A percentile compares a stretch with the other conserved stretches of the same genome.
Conservation (phyloP, 2,888 invertebrate genomes). For the Teleiodes luculella region DNA sequence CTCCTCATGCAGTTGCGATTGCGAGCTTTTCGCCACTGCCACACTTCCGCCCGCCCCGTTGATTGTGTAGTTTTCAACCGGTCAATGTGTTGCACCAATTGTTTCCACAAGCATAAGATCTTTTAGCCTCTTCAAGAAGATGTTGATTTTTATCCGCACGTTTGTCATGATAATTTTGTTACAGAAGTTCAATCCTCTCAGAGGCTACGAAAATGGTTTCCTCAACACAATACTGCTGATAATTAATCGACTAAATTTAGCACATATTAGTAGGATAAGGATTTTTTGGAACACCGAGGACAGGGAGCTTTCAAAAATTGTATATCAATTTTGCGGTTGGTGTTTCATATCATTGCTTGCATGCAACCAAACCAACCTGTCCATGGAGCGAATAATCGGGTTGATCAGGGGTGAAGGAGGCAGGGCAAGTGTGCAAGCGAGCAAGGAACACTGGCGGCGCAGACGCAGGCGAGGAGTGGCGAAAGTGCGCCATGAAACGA, state of each 20-base stretch:
- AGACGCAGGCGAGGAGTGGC: slow-evolving; percentile 63
- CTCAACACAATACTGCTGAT: too few relatives aligned
- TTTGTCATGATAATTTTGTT: too few relatives aligned
- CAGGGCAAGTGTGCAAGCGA: slow-evolving; percentile 47
- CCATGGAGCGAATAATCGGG: slow-evolving; percentile 21
- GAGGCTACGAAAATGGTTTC: too few relatives aligned
- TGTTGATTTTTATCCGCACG: too few relatives aligned
- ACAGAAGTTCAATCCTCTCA: too few relatives aligned
- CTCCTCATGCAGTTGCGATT: slow-evolving; percentile 76
- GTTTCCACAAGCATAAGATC: slow-evolving; percentile 41
- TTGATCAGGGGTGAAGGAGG: slow-evolving; percentile 37
- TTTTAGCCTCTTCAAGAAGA: slow-evolving; percentile 26
- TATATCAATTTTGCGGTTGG: slow-evolving; percentile 21
- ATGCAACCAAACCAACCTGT: slow-evolving; percentile 22
- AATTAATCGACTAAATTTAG: too few relatives aligned
- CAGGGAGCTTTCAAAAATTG: slow-evolving; percentile 28
- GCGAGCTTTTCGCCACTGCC: slow-evolving; percentile 76
- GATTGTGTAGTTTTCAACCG: slow-evolving; percentile 63
- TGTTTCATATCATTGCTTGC: too few relatives aligned
- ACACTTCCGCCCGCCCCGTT: slow-evolving; percentile 73
- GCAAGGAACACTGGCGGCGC: slow-evolving; percentile 47
- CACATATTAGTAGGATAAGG: slow-evolving; percentile 23
- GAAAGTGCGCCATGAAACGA: slow-evolving; percentile 71
- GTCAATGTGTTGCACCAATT: slow-evolving; percentile 60
- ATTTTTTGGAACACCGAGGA: slow-evolving; percentile 19